A percentile compares a stretch with the other conserved stretches of the same genome.
Evolutionary conservation across 2,888 invertebrate genomes (phyloP).

Genomic region (Drosophila mayaguana): DNA sequence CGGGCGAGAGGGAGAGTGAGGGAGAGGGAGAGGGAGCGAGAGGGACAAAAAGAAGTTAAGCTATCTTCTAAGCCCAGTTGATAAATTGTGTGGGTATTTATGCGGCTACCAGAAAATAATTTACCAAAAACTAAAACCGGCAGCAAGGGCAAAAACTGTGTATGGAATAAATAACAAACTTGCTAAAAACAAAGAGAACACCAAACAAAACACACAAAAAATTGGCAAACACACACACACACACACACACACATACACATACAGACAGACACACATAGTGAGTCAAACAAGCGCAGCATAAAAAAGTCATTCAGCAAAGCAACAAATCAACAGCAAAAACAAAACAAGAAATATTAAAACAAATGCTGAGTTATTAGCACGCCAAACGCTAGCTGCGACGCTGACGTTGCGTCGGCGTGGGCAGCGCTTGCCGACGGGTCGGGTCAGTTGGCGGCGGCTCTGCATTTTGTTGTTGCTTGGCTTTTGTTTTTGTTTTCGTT

Average conservation of each 20-base stretch:
- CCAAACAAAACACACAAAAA: slow-evolving; percentile 25
- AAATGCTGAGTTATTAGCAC: slow-evolving; percentile 78
- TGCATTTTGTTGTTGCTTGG: slow-evolving; percentile 25
- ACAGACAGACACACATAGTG: not conserved
- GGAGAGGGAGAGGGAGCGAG: not conserved
- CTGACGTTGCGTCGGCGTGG: slow-evolving; percentile 16
- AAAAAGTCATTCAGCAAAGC: slow-evolving; percentile 40
- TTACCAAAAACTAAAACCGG: slow-evolving; percentile 71
- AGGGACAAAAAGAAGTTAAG: not conserved
- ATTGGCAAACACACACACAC: slow-evolving; percentile 20
- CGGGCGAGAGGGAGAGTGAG: not conserved
- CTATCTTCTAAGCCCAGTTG: slow-evolving; percentile 63
- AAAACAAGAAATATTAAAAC: slow-evolving; percentile 46
- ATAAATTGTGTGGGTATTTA: slow-evolving; percentile 74
- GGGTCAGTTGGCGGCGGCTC: slow-evolving; percentile 10
- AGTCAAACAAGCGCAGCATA: slow-evolving; percentile 32
- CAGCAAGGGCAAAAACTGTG: slow-evolving; percentile 50
- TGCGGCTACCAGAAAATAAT: slow-evolving; percentile 76
- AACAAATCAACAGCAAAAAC: slow-evolving; percentile 33
- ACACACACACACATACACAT: slow-evolving; percentile 5
- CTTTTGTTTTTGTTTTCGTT: slow-evolving; percentile 49
- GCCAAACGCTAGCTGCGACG: slow-evolving; percentile 27
- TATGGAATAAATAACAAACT: slow-evolving; percentile 51
- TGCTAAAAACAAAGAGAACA: slow-evolving; percentile 31
- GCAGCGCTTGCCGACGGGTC: slow-evolving; percentile 6